Evolutionary conservation across 2,797 vertebrate genomes (phyloP), one percentile per base, ranked within the genome.

Genomic region (Typhlichthys eigenmanni): DNA sequence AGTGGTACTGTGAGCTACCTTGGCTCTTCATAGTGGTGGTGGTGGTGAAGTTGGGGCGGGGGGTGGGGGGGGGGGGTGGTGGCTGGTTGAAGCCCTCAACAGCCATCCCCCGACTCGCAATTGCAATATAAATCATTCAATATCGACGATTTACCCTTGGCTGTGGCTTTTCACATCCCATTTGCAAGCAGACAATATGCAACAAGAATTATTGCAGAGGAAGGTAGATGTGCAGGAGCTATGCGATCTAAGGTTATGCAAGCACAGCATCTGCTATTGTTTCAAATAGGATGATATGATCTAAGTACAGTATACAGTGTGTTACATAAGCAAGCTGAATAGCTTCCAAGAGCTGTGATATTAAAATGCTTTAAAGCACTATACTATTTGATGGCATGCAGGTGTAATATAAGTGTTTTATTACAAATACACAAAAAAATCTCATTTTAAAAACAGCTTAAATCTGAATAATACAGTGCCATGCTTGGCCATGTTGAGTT

Each of bases 1-100:
- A 79, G 69, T 71, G 76, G 72, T 85, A 82, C 80, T 75, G 3
- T 78, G 75, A 81, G 82, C 48, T 74, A 69, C 75, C 56, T 69
- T 76, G 80, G 76, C 70, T 74, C 72, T 82, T 83, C 73, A 79
- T 85, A 84, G n/a, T 14, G n/a, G 8, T 14, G 47, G n/a, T 14
- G 47, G 38, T 10, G 38, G 38, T 29, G 24, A 29, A 8, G 38
- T 43, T 43, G 38, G 38, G 38, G 8, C 24, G 24, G 19, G 19
- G 19, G 19, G 38, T 4, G 24, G 24, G 16, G 16, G 16, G 16
- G 16, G 16, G 16, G 1, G 16, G 16, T 17, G 16, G 16, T 17
- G 16, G 16, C 16, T 1, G 75, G 76, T 76, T 79, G 81, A 85
- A 81, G 69, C 66, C 71, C 66, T 69, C 61, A 64, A 73, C 65